These are phyloP conservation scores for Dastarcus helophoroides DNA, from an alignment of 2,888 invertebrate species.

Conservation along the genomic window DNA sequence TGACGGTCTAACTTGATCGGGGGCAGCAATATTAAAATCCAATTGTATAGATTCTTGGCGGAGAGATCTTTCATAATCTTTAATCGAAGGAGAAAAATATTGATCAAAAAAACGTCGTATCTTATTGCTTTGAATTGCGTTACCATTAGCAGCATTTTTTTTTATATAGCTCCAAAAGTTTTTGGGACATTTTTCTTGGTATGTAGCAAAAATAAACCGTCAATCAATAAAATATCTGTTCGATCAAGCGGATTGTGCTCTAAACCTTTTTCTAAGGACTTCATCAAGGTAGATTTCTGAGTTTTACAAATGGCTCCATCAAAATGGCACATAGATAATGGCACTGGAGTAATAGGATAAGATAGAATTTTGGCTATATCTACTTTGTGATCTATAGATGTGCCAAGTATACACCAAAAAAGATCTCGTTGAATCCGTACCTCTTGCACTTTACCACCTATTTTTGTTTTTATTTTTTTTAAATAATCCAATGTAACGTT, in stretches of 20 bases:
- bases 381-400: slow-evolving; percentile 13
- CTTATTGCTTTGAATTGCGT: slow-evolving; percentile 12
- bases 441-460: slow-evolving; percentile 20
- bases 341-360: slow-evolving; percentile 23
- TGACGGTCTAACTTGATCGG: slow-evolving; percentile 19
- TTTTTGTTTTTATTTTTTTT: slow-evolving; percentile 15
- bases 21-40: slow-evolving; percentile 18
- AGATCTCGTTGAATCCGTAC: slow-evolving; percentile 15
- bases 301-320: slow-evolving; percentile 22
- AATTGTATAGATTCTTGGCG: slow-evolving; percentile 16
- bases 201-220: slow-evolving; percentile 26
- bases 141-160: slow-evolving; percentile 19
- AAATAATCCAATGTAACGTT: slow-evolving; percentile 15
- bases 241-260: slow-evolving; percentile 11
- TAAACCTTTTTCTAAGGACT: slow-evolving; percentile 15
- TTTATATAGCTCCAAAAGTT: slow-evolving; percentile 23
- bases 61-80: slow-evolving; percentile 16
- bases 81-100: slow-evolving; percentile 14
- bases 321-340: slow-evolving; percentile 23
- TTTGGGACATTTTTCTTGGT: slow-evolving; percentile 22
- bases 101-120: slow-evolving; percentile 13
- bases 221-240: slow-evolving; percentile 21
- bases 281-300: slow-evolving; percentile 19
- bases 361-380: slow-evolving; percentile 19
- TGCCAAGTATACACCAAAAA: slow-evolving; percentile 8